Evolutionary conservation across 2,797 vertebrate species (phyloP).

Genomic region (Galaxias olidus): DNA sequence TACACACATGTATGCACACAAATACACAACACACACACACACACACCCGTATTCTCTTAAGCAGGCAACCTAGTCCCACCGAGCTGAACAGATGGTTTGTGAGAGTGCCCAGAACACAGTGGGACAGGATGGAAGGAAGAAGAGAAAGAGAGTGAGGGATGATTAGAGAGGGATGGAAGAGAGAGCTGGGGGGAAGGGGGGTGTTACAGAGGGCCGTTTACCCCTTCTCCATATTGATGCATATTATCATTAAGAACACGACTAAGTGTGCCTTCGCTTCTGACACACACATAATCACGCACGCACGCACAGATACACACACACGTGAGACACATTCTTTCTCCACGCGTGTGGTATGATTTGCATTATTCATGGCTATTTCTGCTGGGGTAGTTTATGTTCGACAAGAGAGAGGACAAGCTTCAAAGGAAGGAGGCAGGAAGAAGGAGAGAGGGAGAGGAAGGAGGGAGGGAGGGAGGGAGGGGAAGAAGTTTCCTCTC

Average conservation of each 20-base stretch:
- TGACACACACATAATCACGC: slow-evolving; percentile 13
- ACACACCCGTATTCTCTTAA: slow-evolving; percentile 44
- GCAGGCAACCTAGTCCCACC: slow-evolving; percentile 68
- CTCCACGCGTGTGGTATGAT: slow-evolving; percentile 33
- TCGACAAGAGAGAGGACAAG: slow-evolving; percentile 49
- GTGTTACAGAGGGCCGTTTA: too few relatives aligned
- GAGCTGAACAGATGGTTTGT: slow-evolving; percentile 74
- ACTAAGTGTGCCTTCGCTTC: slow-evolving; percentile 13
- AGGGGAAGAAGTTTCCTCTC: neutral
- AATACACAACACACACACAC: neutral
- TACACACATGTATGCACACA: too few relatives aligned
- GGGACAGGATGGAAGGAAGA: slow-evolving; percentile 51
- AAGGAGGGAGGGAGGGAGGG: slow-evolving; percentile 12
- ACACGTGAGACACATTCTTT: slow-evolving; percentile 11
- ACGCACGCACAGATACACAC: slow-evolving; percentile 18
- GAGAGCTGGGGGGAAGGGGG: slow-evolving; percentile 40
- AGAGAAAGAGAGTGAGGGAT: slow-evolving; percentile 40
- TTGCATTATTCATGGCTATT: slow-evolving; percentile 69
- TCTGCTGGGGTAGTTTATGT: slow-evolving; percentile 52
- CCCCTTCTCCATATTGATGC: too few relatives aligned
- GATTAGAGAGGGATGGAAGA: neutral
- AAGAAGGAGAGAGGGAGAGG: slow-evolving; percentile 16
- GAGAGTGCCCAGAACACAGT: slow-evolving; percentile 69
- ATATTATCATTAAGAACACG: too few relatives aligned
- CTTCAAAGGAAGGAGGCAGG: slow-evolving; percentile 36